Evolutionary conservation across 2,113 vertebrate genomes (phyloP), one percentile per base, ranked within the genome.

Genomic region (Neopipo cinnamomea): DNA sequence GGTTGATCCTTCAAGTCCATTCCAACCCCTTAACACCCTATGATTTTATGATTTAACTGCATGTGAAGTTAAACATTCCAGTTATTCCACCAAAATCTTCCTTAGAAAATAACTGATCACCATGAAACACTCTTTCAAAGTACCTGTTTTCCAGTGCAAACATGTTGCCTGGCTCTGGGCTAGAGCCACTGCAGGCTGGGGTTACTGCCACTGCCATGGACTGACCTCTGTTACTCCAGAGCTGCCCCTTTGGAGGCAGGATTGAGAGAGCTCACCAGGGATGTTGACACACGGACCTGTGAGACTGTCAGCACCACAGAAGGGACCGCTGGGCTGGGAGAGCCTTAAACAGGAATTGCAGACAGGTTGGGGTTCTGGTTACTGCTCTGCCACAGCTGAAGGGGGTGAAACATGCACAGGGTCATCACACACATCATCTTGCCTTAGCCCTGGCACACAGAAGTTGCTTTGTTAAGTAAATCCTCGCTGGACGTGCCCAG

Each of bases 211-310:
- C 24, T 30, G 65, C 18, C 47, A 22, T 3, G 2, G 52, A 46
- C 42, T 61, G 85, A 41, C 44, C 74, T 46, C 33, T 62, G 24
- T 22, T 25, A 72, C 46, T 61, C 22, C 71, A 82, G 8, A 13
- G n/a, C 42, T 3, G 1, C 47, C 39, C 79, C 2, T 2, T 0
- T 55, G 21, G 18, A 33, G 80, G 33, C 70, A 50, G 49, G 49
- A 50, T 25, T 50, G 47, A 23, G 58, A 46, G 61, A 71, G 17
- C 74, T 65, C 49, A 6, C 11, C 37, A 28, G 49, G 79, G 49
- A 31, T 0, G 1, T 63, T 24, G 39, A n/a, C 42, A 30, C 1
- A 0, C 0, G 3, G 55, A 21, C 15, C 47, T 8, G 17, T 1
- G 12, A 28, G 50, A 19, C 46, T 50, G 44, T 23, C 68, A 67